Base-by-base conservation (phyloP, 1,140 invertebrate species). In the Hesperophylax magnus region DNA sequence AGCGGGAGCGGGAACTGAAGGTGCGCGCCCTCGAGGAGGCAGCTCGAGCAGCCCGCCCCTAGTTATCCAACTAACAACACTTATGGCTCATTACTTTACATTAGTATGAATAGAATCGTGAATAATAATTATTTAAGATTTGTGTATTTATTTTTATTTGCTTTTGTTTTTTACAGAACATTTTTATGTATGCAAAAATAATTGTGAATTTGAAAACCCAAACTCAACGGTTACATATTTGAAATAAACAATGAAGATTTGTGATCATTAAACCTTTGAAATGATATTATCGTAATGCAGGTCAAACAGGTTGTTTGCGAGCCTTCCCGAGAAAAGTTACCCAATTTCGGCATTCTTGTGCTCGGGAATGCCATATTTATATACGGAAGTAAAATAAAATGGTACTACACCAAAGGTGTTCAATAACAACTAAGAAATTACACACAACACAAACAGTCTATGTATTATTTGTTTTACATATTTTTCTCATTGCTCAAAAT, bases 21-120 rank as follows among this genome's bases (percentile, higher is more conserved):
- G 94, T 96, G 86, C 92, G 95, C 85, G 95, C 94, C 78, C 90
- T 96, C 84, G 95, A 96, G 90, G 95, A 96, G 91, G 95, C 95
- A 77, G 95, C 95, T 79, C 92, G 95, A 87, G 94, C 94, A 84
- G 93, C 93, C 84, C 91, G 94, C 81, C 92, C 92, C 86, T 94
- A 93, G 86, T 52, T 14, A 22, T 72, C 22, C n/a, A 39, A 34
- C 3, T 63, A 14, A 47, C 9, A 14, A 47, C 9, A 47, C 39
- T 47, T 61, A 22, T 22, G 58, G 58, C 58, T 61, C 58, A 61
- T 61, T 58, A 58, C 9, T 58, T 58, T 58, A 58, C 5, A 58
- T 58, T 61, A 61, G 18, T 20, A 20, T 61, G 24, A 22, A 61
- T 61, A 61, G 58, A 61, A 61, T 61, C 58, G 15, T 61, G 24